Evolutionary conservation across 2,797 vertebrate species (phyloP).

Genomic region (Melanotaenia boesemani): DNA sequence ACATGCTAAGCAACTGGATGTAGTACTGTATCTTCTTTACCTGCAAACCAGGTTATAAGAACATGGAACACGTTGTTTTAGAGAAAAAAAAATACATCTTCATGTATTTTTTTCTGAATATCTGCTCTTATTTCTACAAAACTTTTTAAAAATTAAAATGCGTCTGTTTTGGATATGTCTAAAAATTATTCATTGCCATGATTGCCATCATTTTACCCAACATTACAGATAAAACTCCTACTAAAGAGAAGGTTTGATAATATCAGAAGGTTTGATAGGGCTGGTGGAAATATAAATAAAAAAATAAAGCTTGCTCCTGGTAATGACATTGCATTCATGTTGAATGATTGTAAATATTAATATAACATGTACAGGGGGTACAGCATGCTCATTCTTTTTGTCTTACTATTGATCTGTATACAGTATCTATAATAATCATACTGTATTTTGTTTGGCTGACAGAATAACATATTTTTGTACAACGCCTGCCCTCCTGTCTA

Average conservation of each 20-base stretch:
- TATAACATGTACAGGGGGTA: constrained; percentile 79
- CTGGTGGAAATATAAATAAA: constrained; percentile 8
- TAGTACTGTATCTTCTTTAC: background rate
- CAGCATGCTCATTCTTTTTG: constrained; percentile 64
- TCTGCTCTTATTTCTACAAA: background rate
- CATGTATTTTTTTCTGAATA: background rate
- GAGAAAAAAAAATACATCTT: background rate
- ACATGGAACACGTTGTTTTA: background rate
- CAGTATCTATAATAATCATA: constrained; percentile 51
- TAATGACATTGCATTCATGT: constrained; percentile 75
- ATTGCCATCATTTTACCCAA: background rate
- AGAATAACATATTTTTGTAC: constrained; percentile 80
- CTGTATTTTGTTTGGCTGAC: constrained; percentile 46
- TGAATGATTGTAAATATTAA: constrained; percentile 86
- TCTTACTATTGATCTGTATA: constrained; percentile 35
- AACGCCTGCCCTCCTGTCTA: constrained; percentile 50
- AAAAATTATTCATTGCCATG: background rate
- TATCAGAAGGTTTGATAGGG: background rate
- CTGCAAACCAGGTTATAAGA: background rate
- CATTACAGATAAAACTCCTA: background rate
- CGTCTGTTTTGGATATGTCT: background rate
- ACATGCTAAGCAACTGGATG: constrained; percentile 6
- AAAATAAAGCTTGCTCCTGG: constrained; percentile 27
- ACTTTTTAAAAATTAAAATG: background rate
- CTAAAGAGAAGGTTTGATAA: background rate